Base-by-base conservation (phyloP, 1,140 invertebrate genomes). In the Cardiocondyla obscurior region DNA sequence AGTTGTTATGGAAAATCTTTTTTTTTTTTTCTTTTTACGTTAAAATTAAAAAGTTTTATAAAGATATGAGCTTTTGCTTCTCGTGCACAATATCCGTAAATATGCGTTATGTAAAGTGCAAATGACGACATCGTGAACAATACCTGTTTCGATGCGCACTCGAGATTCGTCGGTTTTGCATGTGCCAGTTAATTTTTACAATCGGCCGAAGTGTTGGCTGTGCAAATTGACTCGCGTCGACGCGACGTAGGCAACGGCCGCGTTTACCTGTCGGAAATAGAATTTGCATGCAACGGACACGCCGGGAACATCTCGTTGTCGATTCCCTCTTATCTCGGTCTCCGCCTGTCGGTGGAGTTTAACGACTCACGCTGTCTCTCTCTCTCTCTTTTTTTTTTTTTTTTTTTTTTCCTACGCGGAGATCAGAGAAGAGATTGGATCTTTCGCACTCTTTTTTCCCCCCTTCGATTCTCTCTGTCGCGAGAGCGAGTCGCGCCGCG, bases 211-310 rank as follows among this genome's bases (percentile, higher is more conserved):
- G 22, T 46, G 44, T 67, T 28, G 60, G 60, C 60, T 67, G 74
- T 77, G 60, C 60, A 77, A 77, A 77, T 77, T 77, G 60, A 77
- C 74, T 28, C 60, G 62, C 36, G 22, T 22, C 19, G 51, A 49
- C 22, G 51, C 51, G 51, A 73, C 33, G 33, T 57, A 57, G 19
- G 33, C 44, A 19, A 67, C 46, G 16, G 39, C 14, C 60, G 60
- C 46, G 46, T 53, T 79, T 53, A 49, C 62, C 33, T 30, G 73
- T 77, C 74, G 39, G 58, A 76, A 76, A 76, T 76, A 36, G 73
- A 33, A 76, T 76, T 76, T 42, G 30, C 44, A 28, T 65, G 73
- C 60, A 44, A 19, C 19, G 58, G 28, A 51, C 19, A 67, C 30
- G 19, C 25, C 33, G 33, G 22, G 33, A 65, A 53, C 62, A 8